A percentile compares a stretch with the other conserved stretches of the same genome.
These are phyloP conservation scores for Merluccius polli DNA, from an alignment of 2,797 vertebrate species.

Conservation along the genomic window DNA sequence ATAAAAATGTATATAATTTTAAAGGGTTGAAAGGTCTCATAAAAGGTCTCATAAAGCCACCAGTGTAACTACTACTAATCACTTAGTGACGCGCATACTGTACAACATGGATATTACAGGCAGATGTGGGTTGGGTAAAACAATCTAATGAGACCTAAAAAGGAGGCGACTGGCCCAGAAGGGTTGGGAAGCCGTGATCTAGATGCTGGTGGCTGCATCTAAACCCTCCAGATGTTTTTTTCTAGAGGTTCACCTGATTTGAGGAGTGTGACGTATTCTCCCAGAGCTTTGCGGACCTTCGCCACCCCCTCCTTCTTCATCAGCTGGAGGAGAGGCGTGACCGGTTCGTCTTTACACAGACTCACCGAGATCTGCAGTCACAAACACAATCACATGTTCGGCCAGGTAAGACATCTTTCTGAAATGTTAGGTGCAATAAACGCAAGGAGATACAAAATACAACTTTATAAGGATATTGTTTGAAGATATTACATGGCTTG, in stretches of 20 bases:
- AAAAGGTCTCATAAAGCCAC: too few species aligned
- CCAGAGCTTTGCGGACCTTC: conserved; percentile 77
- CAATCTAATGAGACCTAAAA: neutral
- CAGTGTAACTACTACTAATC: too few species aligned
- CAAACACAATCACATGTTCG: neutral
- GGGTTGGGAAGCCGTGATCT: neutral
- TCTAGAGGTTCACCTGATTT: conserved; percentile 77
- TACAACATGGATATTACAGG: neutral
- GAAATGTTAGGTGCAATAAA: neutral
- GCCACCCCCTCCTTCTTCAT: conserved; percentile 81
- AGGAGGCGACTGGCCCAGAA: neutral
- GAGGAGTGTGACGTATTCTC: conserved; percentile 79
- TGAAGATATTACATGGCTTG: neutral
- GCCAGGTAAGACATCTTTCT: neutral
- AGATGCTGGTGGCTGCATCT: neutral
- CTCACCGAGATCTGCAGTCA: conserved; percentile 75
- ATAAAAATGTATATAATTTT: too few species aligned
- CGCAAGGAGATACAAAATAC: neutral
- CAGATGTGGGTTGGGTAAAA: neutral
- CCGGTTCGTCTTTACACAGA: conserved; percentile 87
- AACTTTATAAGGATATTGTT: neutral
- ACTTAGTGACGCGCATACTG: too few species aligned
- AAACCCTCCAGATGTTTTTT: neutral
- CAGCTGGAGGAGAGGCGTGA: conserved; percentile 78
- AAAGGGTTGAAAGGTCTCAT: too few species aligned